A percentile compares a stretch with the other conserved stretches of the same genome.
These are phyloP conservation scores for Melanocharis versteri DNA, from an alignment of 2,113 vertebrate genomes.

Conservation along the genomic window DNA sequence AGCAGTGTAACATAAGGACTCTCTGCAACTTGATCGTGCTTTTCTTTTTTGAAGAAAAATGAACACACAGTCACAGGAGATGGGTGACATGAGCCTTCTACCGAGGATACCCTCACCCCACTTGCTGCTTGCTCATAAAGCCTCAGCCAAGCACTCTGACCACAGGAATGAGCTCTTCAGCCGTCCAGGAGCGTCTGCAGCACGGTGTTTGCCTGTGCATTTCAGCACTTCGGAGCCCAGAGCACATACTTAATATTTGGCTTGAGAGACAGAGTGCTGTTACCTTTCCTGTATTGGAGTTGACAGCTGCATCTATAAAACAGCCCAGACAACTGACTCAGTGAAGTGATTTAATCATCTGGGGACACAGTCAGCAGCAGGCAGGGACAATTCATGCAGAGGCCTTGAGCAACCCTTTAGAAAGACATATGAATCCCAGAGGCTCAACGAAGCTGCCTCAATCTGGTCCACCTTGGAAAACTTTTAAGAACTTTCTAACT, in stretches of 20 bases:
- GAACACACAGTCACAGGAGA: fast-evolving
- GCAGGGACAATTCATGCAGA: background rate
- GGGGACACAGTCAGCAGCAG: background rate
- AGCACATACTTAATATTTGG: background rate
- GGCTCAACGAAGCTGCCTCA: background rate
- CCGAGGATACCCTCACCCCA: background rate
- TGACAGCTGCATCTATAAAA: background rate
- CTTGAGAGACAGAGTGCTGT: background rate
- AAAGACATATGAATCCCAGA: background rate
- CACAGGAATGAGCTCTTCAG: background rate
- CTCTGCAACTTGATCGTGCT: background rate
- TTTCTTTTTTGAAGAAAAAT: background rate
- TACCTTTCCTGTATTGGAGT: background rate
- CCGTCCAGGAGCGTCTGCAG: background rate
- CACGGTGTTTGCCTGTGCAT: background rate
- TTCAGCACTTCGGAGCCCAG: background rate
- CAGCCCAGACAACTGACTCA: background rate
- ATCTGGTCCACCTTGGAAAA: background rate
- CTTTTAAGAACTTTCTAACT: background rate
- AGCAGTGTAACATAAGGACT: background rate
- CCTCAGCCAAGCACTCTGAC: background rate
- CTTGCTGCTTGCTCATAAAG: background rate
- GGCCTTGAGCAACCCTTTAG: background rate
- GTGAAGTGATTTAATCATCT: background rate
- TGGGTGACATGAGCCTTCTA: background rate